Base-by-base conservation (phyloP, 2,113 vertebrate genomes). In the Sprattus sprattus region DNA sequence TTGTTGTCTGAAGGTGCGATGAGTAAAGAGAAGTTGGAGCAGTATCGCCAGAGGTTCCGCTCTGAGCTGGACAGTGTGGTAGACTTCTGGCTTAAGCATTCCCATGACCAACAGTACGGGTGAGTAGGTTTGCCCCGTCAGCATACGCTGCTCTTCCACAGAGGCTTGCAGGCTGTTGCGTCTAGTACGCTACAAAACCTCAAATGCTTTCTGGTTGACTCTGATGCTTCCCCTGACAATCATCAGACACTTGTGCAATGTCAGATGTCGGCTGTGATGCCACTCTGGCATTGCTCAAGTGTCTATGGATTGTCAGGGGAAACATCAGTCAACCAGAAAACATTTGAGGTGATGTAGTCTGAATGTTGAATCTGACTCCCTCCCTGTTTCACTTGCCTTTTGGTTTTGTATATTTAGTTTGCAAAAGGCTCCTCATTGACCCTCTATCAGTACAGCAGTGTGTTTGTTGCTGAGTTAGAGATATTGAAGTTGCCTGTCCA, bases 51-150 rank as follows among this genome's bases (percentile, higher is more conserved):
- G 47, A 86, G 60, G 47, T 92, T 96, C 16, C 84, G 86, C 49
- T 82, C 57, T 10, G 94, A 95, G 45, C 90, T 96, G 89, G 95
- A 96, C 87, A 82, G 46, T 3, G 91, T 92, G 0, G 93, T 96
- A 88, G 92, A 93, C 44, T 96, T 96, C 91, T 96, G 95, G 95
- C 91, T 95, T 60, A 94, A 92, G 90, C 88, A 95, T 86, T 96
- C 95, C 49, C 94, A 94, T 16, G 95, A 96, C 85, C 80, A 89
- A 1, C 45, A 90, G 49, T 82, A 95, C 0, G 95, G 95, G 95
- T 96, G 20, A 89, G 82, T 25, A 78, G 71, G 28, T 1, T 32
- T 28, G 9, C n/a, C 11, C 25, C 64, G 10, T 28, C 28, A 13
- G 28, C n/a, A 32, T 71, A 60, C n/a, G 16, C 45, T 87, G 52